Conservation (phyloP, 2,113 vertebrate species). For the Lutjanus erythropterus region DNA sequence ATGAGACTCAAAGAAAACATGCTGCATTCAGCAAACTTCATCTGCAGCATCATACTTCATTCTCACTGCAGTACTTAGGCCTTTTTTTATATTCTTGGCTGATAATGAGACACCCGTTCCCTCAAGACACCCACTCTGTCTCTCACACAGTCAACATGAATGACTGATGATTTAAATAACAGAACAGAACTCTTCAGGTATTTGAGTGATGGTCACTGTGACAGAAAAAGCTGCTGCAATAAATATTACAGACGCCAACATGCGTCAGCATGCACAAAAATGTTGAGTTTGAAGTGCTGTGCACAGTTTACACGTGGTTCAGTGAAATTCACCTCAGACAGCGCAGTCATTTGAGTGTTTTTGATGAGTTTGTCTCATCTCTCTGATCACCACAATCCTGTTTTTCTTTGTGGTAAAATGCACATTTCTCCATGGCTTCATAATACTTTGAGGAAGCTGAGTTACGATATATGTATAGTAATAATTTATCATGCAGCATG, state of each 20-base stretch:
- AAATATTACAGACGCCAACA: not conserved
- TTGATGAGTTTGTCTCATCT: too few species aligned
- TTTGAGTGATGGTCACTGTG: not conserved
- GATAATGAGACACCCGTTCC: not conserved
- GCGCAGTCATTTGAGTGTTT: not conserved
- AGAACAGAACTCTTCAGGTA: not conserved
- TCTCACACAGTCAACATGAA: not conserved
- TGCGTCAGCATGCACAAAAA: not conserved
- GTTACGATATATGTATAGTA: too few species aligned
- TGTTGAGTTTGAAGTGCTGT: not conserved
- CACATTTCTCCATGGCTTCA: too few species aligned
- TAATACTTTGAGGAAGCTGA: too few species aligned
- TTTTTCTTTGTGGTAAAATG: too few species aligned
- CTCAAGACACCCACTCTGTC: not conserved
- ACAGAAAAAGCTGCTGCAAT: not conserved
- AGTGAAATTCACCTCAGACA: not conserved
- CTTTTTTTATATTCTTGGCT: not conserved
- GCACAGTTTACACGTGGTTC: not conserved
- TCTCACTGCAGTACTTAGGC: not conserved
- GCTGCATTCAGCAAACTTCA: not conserved
- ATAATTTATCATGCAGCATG: too few species aligned
- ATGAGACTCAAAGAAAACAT: not conserved
- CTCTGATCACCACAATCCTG: too few species aligned
- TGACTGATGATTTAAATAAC: conserved; percentile 1
- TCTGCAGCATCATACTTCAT: not conserved